These are phyloP conservation scores for Homalodisca vitripennis DNA, from an alignment of 1,140 invertebrate species.

Conservation along the genomic window DNA sequence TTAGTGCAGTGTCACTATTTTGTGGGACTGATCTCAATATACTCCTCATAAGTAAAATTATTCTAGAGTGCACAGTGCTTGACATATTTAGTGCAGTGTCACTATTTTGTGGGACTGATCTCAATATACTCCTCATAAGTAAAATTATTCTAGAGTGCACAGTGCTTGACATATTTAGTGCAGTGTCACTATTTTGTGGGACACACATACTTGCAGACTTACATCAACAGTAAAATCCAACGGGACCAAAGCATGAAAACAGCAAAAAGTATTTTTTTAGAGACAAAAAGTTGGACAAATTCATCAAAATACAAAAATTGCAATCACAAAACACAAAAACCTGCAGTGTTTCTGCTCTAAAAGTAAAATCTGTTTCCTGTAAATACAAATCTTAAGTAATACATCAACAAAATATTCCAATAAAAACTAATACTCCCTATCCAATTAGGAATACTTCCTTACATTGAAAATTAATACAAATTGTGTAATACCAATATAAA, in stretches of 20 bases:
- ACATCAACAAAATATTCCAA: too few species aligned
- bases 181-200: not conserved
- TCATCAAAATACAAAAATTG: slow-evolving; percentile 19
- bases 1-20: not conserved
- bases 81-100: not conserved
- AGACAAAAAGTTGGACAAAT: not conserved
- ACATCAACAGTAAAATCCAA: slow-evolving; percentile 14
- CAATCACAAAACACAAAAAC: slow-evolving; percentile 6
- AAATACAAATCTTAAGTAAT: too few species aligned
- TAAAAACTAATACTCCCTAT: too few species aligned
- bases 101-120: not conserved
- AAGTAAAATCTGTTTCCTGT: too few species aligned
- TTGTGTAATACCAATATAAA: too few species aligned
- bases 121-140: too few species aligned
- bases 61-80: not conserved
- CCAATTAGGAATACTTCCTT: too few species aligned
- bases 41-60: not conserved
- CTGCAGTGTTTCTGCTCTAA: too few species aligned
- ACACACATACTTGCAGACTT: not conserved
- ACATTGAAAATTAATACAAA: too few species aligned
- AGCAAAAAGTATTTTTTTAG: slow-evolving; percentile 7
- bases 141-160: not conserved
- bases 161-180: not conserved
- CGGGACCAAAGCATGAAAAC: slow-evolving; percentile 6
- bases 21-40: too few species aligned